Evolutionary conservation across 1,140 invertebrate species (phyloP), one percentile per base, ranked within the genome.

Genomic region (Neodiprion pinetum): DNA sequence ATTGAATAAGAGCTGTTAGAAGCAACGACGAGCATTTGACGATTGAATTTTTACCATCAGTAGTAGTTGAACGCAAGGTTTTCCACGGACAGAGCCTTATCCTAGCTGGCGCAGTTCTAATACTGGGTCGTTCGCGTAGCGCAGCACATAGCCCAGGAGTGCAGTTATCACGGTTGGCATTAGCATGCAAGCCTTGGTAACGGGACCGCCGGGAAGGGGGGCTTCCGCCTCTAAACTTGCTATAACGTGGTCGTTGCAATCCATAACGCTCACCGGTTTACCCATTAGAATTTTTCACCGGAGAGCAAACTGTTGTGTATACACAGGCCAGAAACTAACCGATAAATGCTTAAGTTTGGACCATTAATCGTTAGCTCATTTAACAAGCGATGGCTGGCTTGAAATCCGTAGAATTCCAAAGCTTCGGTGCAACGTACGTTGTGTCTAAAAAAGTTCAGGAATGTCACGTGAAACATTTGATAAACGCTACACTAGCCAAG

Each of bases 151-250:
- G 17, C 17, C 28, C 28, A 40, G 28, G 53, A 61, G 11, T 17
- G 53, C 53, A 61, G 53, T 61, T 12, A 61, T 61, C 53, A 61
- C 9, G 53, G 53, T 61, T 61, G n/a, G 53, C 53, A 61, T 61
- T 61, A 61, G 53, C 53, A 61, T 61, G 53, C 53, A 61, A 61
- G 53, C 11, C 53, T 61, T 17, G 53, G 53, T 61, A 61, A 61
- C 53, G 53, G 53, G 53, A 61, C 53, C 53, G 53, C 53, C 53
- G 11, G 5, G 53, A 17, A 61, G 8, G n/a, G n/a, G n/a, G 53
- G 53, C 9, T 61, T 61, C 53, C 53, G 53, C 9, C 53, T 61
- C 53, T 5, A 61, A 7, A 3, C 11, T 61, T 4, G 53, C 53
- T 61, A 61, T 40, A 40, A 40, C 0, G 53, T 17, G 53, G 53